Evolutionary conservation across 2,797 vertebrate species (phyloP), one percentile per base, ranked within the genome.

Genomic region (Ptychobarbus kaznakovi): DNA sequence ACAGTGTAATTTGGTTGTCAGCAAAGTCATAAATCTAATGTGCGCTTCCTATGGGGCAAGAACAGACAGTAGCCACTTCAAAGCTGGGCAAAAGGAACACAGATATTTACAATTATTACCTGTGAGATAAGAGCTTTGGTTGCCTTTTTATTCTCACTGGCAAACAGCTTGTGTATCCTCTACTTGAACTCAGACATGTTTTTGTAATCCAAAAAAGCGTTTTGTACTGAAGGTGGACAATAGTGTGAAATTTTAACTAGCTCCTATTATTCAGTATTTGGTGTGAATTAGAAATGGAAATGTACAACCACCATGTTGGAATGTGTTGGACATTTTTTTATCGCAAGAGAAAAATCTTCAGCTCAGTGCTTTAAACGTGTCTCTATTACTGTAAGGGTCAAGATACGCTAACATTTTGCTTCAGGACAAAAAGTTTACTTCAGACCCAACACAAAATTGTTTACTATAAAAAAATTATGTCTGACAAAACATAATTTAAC

Each of bases 1-100:
- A 1, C n/a, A 56, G 82, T 83, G 78, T 93, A 89, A 94, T 94
- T 92, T 89, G 86, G 89, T 91, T 89, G 92, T 93, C 86, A 92
- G 73, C 85, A 79, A 70, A 90, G 81, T 85, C 87, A 92, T 96
- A 95, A 95, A 95, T 95, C 94, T 94, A 86, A 51, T 86, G 44
- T 3, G n/a, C 20, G 56, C 49, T 90, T 89, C 90, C 84, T 81
- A 75, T 86, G 86, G 90, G 90, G 73, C 85, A 51, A 81, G 81
- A 86, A 89, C 88, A 89, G 85, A 51, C 81, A 91, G 83, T 87
- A 87, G 89, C 79, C 56, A 79, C 58, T 94, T 96, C 96, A 96
- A 96, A 96, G 95, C 73, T 86, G 15, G 87, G 89, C 77, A 56
- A 88, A 92, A 90, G 85, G 58, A 90, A 68, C 78, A 69, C 84